phyloP scores from a whole-genome alignment of 2,888 invertebrate species.

The Thymelicus sylvestris region DNA sequence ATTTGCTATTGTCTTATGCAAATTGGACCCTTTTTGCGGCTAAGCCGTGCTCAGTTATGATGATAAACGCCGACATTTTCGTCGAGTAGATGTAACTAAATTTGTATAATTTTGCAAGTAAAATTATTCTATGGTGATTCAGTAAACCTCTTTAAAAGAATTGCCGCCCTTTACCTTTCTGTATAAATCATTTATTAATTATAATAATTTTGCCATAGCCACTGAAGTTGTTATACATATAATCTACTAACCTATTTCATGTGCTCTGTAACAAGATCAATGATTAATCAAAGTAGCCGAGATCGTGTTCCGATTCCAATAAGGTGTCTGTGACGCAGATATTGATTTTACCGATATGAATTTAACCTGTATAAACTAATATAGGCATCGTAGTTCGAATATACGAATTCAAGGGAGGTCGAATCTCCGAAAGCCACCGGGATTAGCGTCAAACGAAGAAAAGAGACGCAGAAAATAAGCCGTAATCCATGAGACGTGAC shows the following conservation, averaged over 20 bases:
- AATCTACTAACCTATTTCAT: not conserved
- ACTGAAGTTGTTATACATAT: not conserved
- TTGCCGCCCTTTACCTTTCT: slow-evolving; percentile 9
- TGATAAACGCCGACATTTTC: slow-evolving; percentile 63
- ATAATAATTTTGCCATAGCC: not conserved
- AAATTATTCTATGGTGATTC: slow-evolving; percentile 49
- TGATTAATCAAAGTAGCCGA: slow-evolving; percentile 8
- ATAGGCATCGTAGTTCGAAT: slow-evolving; percentile 51
- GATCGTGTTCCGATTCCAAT: slow-evolving; percentile 23
- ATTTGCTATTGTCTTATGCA: slow-evolving; percentile 56
- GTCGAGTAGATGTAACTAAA: slow-evolving; percentile 57
- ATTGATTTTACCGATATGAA: slow-evolving; percentile 34
- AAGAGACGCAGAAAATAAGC: slow-evolving; percentile 81
- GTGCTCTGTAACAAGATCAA: not conserved
- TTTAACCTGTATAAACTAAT: slow-evolving; percentile 64
- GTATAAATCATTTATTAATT: slow-evolving; percentile 37
- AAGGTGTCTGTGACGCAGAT: slow-evolving; percentile 21
- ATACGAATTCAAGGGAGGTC: slow-evolving; percentile 55
- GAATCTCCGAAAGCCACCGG: slow-evolving; percentile 74
- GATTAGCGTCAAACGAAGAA: slow-evolving; percentile 83
- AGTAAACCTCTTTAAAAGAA: slow-evolving; percentile 41
- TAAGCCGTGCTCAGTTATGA: slow-evolving; percentile 55
- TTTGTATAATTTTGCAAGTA: slow-evolving; percentile 62
- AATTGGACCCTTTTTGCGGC: slow-evolving; percentile 57
- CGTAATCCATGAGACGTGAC: slow-evolving; percentile 82